phyloP scores from a whole-genome alignment of 2,113 vertebrate species.

The Halcyon senegalensis region DNA sequence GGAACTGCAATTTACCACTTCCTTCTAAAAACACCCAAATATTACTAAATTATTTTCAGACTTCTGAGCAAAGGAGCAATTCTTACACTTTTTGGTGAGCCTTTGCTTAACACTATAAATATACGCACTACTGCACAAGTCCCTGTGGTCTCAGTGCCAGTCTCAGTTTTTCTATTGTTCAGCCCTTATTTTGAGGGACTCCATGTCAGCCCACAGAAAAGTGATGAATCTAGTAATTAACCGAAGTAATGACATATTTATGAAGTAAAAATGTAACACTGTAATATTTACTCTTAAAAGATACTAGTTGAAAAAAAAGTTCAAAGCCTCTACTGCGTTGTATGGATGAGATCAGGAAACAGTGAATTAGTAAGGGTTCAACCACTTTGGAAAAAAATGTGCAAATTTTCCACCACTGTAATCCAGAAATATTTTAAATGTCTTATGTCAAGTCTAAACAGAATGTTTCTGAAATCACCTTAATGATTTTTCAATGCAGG shows the following conservation, averaged over 20 bases:
- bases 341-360: neutral
- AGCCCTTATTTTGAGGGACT: neutral
- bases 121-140: neutral
- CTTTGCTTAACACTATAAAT: neutral
- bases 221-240: neutral
- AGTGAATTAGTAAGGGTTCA: conserved; percentile 4
- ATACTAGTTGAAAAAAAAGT: neutral
- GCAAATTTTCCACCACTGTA: neutral
- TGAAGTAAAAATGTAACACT: neutral
- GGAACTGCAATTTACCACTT: neutral
- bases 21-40: neutral
- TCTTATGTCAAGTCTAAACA: conserved; percentile 12
- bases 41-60: neutral
- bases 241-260: neutral
- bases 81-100: neutral
- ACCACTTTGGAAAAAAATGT: neutral
- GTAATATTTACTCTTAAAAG: neutral
- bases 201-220: neutral
- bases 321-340: neutral
- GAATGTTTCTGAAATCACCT: conserved; percentile 18
- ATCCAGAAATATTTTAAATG: conserved; percentile 43
- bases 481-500: conserved; percentile 50
- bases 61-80: neutral
- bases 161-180: neutral
- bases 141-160: neutral